Percentiles rank a stretch among this genome's conserved stretches.
These are phyloP conservation scores for Eulithis prunata DNA, from an alignment of 2,888 invertebrate genomes.

Conservation along the genomic window DNA sequence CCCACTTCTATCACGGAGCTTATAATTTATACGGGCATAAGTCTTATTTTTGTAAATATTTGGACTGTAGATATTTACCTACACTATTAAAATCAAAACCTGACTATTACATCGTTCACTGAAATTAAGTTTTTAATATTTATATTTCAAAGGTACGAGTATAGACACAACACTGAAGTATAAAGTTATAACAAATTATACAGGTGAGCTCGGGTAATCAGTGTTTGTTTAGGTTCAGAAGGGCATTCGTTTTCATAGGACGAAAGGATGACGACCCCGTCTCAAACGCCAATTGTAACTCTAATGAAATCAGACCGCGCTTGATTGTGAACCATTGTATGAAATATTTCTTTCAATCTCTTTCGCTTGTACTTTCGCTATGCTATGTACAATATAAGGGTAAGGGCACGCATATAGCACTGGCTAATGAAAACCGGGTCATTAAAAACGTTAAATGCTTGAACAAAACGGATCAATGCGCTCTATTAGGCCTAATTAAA, in stretches of 20 bases:
- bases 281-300: constrained; percentile 41
- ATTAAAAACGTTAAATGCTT: constrained; percentile 6
- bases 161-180: constrained; percentile 7
- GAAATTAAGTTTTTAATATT: too few species aligned
- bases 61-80: too few species aligned
- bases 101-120: too few species aligned
- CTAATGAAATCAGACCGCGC: constrained; percentile 32
- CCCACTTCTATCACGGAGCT: too few species aligned
- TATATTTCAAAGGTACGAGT: neutral
- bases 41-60: too few species aligned
- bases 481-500: constrained; percentile 20
- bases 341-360: constrained; percentile 13
- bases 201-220: constrained; percentile 18
- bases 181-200: constrained; percentile 11
- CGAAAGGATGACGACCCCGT: constrained; percentile 50
- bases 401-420: too few species aligned
- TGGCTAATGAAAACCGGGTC: too few species aligned
- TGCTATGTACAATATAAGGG: neutral
- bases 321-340: constrained; percentile 29
- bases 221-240: constrained; percentile 51
- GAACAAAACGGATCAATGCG: constrained; percentile 16
- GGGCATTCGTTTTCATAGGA: constrained; percentile 48
- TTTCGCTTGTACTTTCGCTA: neutral
- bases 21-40: too few species aligned
- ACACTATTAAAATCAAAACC: too few species aligned